Conservation (phyloP, 2,797 vertebrate species). For the Aotus griseimembra region DNA sequence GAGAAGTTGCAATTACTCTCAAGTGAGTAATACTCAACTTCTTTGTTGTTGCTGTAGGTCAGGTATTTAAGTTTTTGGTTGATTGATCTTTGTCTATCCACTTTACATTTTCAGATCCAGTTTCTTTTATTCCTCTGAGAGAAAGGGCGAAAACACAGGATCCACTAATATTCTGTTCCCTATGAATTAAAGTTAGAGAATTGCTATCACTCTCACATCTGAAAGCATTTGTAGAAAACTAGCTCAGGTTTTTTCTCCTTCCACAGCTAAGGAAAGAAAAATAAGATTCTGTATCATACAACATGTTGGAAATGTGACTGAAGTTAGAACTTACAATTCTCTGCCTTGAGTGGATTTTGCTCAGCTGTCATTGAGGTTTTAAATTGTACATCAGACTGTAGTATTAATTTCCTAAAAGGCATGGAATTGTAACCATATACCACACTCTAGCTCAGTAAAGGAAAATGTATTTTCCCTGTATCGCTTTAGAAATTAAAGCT, state of each 20-base stretch:
- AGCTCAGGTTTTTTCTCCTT: background rate
- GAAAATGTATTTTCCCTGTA: background rate
- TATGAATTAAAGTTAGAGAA: background rate
- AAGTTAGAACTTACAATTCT: background rate
- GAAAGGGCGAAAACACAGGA: background rate
- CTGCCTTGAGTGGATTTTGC: background rate
- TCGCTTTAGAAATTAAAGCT: background rate
- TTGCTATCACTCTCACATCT: background rate
- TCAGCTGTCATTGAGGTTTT: background rate
- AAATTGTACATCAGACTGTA: background rate
- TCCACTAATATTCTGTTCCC: background rate
- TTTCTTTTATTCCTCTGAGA: constrained; percentile 39
- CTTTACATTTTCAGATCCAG: constrained; percentile 12
- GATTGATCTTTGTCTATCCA: background rate
- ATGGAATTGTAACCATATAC: background rate
- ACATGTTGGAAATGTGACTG: background rate
- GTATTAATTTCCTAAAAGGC: constrained; percentile 22
- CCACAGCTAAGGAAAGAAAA: background rate
- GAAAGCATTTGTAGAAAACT: constrained; percentile 4
- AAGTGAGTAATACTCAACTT: constrained; percentile 22
- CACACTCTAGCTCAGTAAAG: background rate
- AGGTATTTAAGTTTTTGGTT: background rate
- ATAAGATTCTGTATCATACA: background rate
- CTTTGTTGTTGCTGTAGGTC: background rate
- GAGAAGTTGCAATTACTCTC: background rate